phyloP scores from a whole-genome alignment of 2,888 invertebrate genomes.

The Philonicus albiceps region DNA sequence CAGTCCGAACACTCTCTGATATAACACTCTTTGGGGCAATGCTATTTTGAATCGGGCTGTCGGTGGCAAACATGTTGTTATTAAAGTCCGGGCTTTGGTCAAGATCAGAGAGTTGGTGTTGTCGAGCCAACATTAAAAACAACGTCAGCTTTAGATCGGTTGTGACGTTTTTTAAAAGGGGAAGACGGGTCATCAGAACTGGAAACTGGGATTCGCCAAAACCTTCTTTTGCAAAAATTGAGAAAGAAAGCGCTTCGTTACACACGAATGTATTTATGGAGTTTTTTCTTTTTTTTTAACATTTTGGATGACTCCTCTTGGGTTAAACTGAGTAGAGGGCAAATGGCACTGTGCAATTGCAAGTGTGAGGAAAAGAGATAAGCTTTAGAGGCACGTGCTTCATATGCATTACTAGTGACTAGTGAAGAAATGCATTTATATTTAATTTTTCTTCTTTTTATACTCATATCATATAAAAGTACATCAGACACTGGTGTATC shows the following conservation, averaged over 20 bases:
- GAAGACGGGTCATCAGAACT: slow-evolving; percentile 27
- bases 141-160: neutral
- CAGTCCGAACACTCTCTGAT: neutral
- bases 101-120: slow-evolving; percentile 28
- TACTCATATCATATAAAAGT: neutral
- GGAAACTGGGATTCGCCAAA: slow-evolving; percentile 18
- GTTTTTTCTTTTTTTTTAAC: neutral
- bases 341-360: neutral
- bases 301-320: neutral
- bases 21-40: neutral
- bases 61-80: slow-evolving; percentile 26
- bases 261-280: neutral
- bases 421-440: neutral
- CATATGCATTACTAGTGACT: neutral
- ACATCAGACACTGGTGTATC: neutral
- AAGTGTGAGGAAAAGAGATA: neutral
- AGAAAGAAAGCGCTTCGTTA: neutral
- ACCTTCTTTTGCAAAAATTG: neutral
- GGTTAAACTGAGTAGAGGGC: neutral
- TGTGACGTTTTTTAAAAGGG: neutral
- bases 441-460: neutral
- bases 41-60: neutral
- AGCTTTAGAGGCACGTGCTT: neutral
- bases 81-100: slow-evolving; percentile 13
- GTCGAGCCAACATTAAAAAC: neutral